Conservation (phyloP, 2,888 invertebrate species). For the Sphecodes monilicornis region DNA sequence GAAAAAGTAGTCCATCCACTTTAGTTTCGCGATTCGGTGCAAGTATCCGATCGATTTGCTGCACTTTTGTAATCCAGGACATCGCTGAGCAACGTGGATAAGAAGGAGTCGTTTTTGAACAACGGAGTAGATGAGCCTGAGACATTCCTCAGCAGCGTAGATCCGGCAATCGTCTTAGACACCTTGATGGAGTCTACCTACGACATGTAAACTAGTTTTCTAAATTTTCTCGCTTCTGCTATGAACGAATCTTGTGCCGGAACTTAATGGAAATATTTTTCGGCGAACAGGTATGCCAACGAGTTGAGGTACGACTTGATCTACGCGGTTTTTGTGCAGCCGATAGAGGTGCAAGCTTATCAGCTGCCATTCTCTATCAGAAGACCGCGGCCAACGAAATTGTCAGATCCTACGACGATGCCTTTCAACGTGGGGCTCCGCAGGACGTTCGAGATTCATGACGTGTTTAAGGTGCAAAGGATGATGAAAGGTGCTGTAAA, state of each 20-base stretch:
- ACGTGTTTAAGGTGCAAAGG: not conserved
- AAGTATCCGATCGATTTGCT: not conserved
- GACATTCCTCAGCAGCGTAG: slow-evolving; percentile 14
- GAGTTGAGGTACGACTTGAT: slow-evolving; percentile 73
- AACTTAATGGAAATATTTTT: not conserved
- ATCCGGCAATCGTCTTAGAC: slow-evolving; percentile 56
- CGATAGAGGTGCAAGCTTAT: slow-evolving; percentile 63
- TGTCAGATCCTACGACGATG: slow-evolving; percentile 1
- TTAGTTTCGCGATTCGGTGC: not conserved
- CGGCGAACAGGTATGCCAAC: slow-evolving; percentile 70
- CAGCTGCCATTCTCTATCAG: slow-evolving; percentile 67
- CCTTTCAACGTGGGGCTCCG: slow-evolving; percentile 25
- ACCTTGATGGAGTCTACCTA: slow-evolving; percentile 73
- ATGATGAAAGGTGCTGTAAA: slow-evolving; percentile 14
- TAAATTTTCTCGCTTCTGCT: not conserved
- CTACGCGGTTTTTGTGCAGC: slow-evolving; percentile 65
- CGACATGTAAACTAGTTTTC: slow-evolving; percentile 66
- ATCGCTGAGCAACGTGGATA: not conserved
- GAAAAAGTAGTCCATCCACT: not conserved
- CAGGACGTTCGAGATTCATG: not conserved
- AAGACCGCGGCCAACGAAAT: slow-evolving; percentile 66
- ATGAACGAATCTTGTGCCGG: not conserved
- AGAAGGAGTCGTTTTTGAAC: not conserved
- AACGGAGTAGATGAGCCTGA: not conserved
- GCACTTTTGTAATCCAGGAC: not conserved